These are phyloP conservation scores for Rhipidura dahli DNA, from an alignment of 2,113 vertebrate genomes.

Conservation along the genomic window DNA sequence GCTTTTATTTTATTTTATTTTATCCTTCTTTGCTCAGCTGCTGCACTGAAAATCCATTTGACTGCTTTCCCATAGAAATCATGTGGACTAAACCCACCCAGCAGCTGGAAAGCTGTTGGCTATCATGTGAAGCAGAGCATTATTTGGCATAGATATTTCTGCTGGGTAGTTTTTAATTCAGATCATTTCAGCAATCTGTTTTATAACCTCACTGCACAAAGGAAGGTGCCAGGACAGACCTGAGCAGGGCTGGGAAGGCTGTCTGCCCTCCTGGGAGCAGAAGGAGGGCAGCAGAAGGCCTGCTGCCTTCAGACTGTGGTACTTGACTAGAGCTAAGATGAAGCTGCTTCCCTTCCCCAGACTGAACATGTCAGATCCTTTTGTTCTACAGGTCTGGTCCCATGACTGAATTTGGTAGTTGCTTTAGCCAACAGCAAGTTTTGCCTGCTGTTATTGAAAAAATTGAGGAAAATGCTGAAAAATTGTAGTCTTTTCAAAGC, in stretches of 20 bases:
- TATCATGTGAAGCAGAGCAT: background rate
- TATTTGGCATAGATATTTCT: background rate
- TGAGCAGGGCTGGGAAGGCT: background rate
- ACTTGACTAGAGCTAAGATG: background rate
- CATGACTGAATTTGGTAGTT: background rate
- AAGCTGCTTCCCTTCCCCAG: background rate
- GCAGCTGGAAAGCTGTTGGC: background rate
- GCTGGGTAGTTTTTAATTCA: background rate
- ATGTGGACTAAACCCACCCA: background rate
- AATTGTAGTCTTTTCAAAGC: background rate
- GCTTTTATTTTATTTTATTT: background rate
- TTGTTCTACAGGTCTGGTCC: background rate
- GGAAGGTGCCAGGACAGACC: background rate
- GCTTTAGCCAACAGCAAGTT: background rate
- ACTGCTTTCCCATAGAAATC: background rate
- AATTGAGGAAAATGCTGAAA: background rate
- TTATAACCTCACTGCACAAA: background rate
- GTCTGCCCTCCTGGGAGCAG: background rate
- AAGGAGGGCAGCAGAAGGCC: background rate
- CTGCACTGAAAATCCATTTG: background rate
- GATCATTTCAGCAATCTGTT: background rate
- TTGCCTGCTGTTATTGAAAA: background rate
- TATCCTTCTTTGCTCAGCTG: background rate
- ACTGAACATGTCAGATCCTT: background rate
- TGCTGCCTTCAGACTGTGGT: background rate